Conservation (phyloP, 2,797 vertebrate species). For the Tangara arthus region DNA sequence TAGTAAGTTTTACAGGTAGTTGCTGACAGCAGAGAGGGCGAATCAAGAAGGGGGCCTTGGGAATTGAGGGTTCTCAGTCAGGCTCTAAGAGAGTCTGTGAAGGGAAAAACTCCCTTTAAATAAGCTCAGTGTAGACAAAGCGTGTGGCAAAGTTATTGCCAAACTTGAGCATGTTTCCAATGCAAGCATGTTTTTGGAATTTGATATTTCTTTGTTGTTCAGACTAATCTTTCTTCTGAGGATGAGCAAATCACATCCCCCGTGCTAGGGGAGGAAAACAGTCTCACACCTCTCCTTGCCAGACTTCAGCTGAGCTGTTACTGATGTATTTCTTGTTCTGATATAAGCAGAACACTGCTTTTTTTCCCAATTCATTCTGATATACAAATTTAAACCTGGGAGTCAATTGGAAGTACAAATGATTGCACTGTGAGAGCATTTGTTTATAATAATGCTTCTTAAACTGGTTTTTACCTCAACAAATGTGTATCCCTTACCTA, state of each 20-base stretch:
- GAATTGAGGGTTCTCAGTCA: not conserved
- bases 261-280: not conserved
- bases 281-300: rapidly evolving
- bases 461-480: not conserved
- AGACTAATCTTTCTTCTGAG: not conserved
- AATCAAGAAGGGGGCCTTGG: not conserved
- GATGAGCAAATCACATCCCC: not conserved
- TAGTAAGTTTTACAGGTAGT: not conserved
- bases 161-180: not conserved
- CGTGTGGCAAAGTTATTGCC: rapidly evolving
- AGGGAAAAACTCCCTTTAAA: not conserved
- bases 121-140: rapidly evolving
- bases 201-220: not conserved
- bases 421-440: not conserved
- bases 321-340: not conserved
- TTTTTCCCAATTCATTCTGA: not conserved
- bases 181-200: not conserved
- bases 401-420: not conserved
- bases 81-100: not conserved
- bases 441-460: not conserved
- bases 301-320: not conserved
- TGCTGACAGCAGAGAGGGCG: not conserved
- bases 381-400: not conserved
- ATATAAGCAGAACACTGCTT: not conserved
- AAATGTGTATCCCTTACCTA: not conserved